Conservation (phyloP, 2,797 vertebrate species). For the Alosa sapidissima region DNA sequence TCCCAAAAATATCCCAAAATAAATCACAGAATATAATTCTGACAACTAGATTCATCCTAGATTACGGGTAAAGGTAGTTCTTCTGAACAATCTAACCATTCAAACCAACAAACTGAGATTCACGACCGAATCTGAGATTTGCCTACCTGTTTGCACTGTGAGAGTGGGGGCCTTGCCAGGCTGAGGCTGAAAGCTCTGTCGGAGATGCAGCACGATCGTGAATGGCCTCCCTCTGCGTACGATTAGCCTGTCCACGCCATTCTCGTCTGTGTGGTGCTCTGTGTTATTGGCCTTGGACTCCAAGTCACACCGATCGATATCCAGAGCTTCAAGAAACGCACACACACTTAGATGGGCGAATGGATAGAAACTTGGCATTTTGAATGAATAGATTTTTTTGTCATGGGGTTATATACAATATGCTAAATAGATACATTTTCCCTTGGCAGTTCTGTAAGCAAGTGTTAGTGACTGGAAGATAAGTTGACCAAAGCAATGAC, state of each 20-base stretch:
- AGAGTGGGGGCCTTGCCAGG: constrained; percentile 59
- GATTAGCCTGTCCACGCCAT: constrained; percentile 69
- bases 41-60: background rate
- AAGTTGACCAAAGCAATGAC: background rate
- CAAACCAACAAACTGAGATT: background rate
- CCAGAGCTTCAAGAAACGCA: constrained; percentile 64
- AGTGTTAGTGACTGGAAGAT: background rate
- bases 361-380: background rate
- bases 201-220: constrained; percentile 71
- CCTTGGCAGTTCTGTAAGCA: background rate
- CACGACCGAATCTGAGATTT: background rate
- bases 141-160: background rate
- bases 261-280: constrained; percentile 75
- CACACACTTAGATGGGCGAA: background rate
- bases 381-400: too few relatives aligned
- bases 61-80: background rate
- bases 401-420: background rate
- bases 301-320: constrained; percentile 77
- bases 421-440: background rate
- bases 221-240: constrained; percentile 85
- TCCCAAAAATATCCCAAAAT: background rate
- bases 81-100: too few relatives aligned
- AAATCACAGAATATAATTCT: background rate
- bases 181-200: constrained; percentile 62
- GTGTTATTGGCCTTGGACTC: constrained; percentile 73